phyloP scores from a whole-genome alignment of 2,113 vertebrate genomes.

The Perca schrenkii region DNA sequence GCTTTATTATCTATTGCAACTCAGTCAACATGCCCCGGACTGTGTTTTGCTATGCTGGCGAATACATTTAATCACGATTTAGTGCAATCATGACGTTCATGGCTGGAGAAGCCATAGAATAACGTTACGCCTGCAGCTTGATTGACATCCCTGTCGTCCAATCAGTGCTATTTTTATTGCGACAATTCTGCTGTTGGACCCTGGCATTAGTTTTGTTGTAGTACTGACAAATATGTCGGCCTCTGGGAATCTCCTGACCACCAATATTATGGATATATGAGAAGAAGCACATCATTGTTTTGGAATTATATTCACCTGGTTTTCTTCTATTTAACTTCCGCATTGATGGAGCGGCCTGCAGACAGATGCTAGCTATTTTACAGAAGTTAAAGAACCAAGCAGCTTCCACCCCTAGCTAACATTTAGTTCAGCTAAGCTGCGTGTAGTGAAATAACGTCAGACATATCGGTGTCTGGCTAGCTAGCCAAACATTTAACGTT shows the following conservation, averaged over 20 bases:
- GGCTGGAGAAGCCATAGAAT: neutral
- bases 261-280: slow-evolving; percentile 16
- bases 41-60: neutral
- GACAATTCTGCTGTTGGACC: slow-evolving; percentile 35
- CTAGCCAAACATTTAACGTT: slow-evolving; percentile 21
- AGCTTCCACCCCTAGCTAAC: neutral
- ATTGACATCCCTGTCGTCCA: slow-evolving; percentile 42
- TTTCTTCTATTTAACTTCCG: neutral
- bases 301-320: neutral
- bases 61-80: slow-evolving; percentile 36
- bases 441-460: slow-evolving; percentile 32
- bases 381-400: neutral
- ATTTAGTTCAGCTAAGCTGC: slow-evolving; percentile 32
- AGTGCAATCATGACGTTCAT: slow-evolving; percentile 26
- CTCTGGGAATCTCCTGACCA: slow-evolving; percentile 25
- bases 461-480: slow-evolving; percentile 3
- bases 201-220: slow-evolving; percentile 48
- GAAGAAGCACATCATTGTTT: neutral
- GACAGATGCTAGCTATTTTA: neutral
- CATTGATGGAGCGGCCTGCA: neutral
- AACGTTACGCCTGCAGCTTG: neutral
- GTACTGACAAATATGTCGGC: slow-evolving; percentile 62
- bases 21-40: neutral
- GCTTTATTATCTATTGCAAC: neutral
- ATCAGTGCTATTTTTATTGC: slow-evolving; percentile 29